Base-by-base conservation (phyloP, 2,888 invertebrate genomes). In the Muscina levida region DNA sequence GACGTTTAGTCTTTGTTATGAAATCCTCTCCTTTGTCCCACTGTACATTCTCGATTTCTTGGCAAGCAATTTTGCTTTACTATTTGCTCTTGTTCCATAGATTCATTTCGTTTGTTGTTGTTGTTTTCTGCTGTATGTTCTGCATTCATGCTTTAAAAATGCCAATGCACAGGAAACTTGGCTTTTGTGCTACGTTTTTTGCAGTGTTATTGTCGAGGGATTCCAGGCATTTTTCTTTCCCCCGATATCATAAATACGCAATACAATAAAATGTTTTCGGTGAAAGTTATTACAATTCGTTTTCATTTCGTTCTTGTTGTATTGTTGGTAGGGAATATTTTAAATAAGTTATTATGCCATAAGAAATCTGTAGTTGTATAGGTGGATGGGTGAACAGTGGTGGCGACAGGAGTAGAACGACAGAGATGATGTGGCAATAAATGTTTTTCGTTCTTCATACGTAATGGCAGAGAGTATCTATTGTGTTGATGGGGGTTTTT, bases 401-500 rank as follows among this genome's bases (percentile, higher is more conserved):
- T n/a, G n/a, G n/a, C n/a, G n/a, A n/a, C n/a, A n/a, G n/a, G n/a
- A n/a, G n/a, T n/a, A n/a, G n/a, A n/a, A n/a, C n/a, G n/a, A n/a
- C n/a, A n/a, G n/a, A n/a, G n/a, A n/a, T n/a, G n/a, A n/a, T n/a
- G n/a, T n/a, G n/a, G n/a, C n/a, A n/a, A n/a, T n/a, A n/a, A n/a
- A n/a, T n/a, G n/a, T n/a, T n/a, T n/a, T n/a, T n/a, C n/a, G n/a
- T n/a, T n/a, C n/a, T n/a, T n/a, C n/a, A n/a, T n/a, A n/a, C n/a
- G n/a, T n/a, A n/a, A n/a, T n/a, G n/a, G n/a, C n/a, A n/a, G n/a
- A n/a, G n/a, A n/a, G n/a, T n/a, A n/a, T n/a, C n/a, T n/a, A 19
- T 19, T 22, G 5, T 4, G 15, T 26, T 79, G n/a, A n/a, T 76
- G 79, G 62, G 44, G 62, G 51, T 65, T 71, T 13, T 44, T 71